Conservation (phyloP, 2,113 vertebrate genomes). For the Triplophysa rosa region DNA sequence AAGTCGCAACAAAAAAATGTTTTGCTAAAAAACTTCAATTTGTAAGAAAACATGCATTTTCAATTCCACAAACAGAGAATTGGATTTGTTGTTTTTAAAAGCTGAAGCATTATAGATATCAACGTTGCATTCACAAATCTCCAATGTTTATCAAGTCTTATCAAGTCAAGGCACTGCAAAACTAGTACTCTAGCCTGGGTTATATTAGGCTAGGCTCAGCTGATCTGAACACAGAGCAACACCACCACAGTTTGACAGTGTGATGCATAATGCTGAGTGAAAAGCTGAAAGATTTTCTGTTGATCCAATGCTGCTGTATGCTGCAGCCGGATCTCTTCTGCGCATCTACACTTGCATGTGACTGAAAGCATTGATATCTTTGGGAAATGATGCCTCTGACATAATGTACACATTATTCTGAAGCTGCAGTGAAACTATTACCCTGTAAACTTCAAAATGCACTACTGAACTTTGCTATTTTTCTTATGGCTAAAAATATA, state of each 20-base stretch:
- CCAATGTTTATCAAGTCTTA: not conserved
- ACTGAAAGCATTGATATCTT: constrained; percentile 50
- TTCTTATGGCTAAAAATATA: too few species aligned
- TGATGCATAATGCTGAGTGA: constrained; percentile 67
- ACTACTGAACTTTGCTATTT: not conserved
- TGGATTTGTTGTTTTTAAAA: too few species aligned
- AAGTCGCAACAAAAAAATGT: too few species aligned
- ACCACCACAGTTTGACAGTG: constrained; percentile 59
- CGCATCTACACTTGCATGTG: constrained; percentile 51
- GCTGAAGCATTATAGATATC: not conserved
- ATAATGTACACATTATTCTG: constrained; percentile 34
- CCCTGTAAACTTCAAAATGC: not conserved
- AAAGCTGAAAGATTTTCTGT: constrained; percentile 60
- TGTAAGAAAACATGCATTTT: not conserved
- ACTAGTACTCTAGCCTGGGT: not conserved
- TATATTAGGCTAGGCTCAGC: constrained; percentile 19
- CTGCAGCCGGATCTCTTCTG: constrained; percentile 49
- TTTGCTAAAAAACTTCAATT: too few species aligned
- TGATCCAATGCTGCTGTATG: constrained; percentile 54
- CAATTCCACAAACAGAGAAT: not conserved
- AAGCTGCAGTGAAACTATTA: not conserved
- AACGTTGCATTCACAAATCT: not conserved
- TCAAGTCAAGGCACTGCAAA: not conserved
- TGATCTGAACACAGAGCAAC: constrained; percentile 48
- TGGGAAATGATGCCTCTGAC: constrained; percentile 36